These are phyloP conservation scores for Aspidiotus destructor DNA, from an alignment of 2,888 invertebrate genomes.

Conservation along the genomic window DNA sequence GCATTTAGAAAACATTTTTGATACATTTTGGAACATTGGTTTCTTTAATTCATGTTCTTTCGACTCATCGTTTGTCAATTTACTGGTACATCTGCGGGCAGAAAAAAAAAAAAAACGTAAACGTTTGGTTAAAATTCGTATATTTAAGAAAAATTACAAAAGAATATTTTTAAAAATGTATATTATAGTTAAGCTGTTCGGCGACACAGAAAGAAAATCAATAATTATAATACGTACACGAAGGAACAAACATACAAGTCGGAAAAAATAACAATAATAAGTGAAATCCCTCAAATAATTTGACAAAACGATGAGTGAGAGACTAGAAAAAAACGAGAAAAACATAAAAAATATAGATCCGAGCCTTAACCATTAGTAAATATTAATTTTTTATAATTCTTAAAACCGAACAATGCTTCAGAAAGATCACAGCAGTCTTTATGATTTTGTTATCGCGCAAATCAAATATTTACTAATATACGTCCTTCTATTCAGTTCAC, in stretches of 20 bases:
- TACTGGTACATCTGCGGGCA: constrained; percentile 7
- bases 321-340: too few species aligned
- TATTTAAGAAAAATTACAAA: not conserved
- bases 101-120: not conserved
- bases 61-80: not conserved
- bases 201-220: not conserved
- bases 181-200: not conserved
- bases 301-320: too few species aligned
- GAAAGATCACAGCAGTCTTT: too few species aligned
- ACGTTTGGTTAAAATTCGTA: not conserved
- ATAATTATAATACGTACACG: not conserved
- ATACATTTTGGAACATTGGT: not conserved
- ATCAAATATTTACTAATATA: not conserved
- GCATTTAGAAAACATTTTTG: not conserved
- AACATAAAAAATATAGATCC: too few species aligned
- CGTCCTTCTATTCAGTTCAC: not conserved
- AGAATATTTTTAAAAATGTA: not conserved
- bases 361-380: too few species aligned
- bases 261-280: not conserved
- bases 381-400: too few species aligned
- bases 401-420: too few species aligned
- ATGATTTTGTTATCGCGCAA: not conserved
- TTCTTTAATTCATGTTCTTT: not conserved
- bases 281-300: not conserved
- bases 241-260: not conserved